These are phyloP conservation scores for Tamias sibiricus DNA, from an alignment of 2,113 vertebrate species.

Conservation along the genomic window DNA sequence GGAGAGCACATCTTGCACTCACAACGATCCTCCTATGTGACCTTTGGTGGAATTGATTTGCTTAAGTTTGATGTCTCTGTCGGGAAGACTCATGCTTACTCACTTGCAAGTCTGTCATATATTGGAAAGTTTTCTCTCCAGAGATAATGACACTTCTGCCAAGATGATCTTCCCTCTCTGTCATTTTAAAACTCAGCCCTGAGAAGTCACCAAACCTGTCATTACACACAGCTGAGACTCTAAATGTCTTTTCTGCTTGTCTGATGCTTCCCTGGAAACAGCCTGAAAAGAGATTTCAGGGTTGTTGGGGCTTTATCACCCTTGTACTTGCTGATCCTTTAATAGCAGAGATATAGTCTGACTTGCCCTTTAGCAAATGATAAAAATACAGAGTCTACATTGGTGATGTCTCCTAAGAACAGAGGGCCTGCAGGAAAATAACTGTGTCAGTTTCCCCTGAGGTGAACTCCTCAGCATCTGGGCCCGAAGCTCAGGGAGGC, in stretches of 20 bases:
- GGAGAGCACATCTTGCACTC: background rate
- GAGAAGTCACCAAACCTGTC: constrained; percentile 61
- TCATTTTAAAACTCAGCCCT: constrained; percentile 57
- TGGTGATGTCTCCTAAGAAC: constrained; percentile 23
- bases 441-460: constrained; percentile 28
- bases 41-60: background rate
- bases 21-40: background rate
- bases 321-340: constrained; percentile 35
- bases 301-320: background rate
- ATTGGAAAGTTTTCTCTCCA: constrained; percentile 36
- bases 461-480: constrained; percentile 45
- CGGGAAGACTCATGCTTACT: background rate
- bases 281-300: constrained; percentile 56
- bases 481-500: constrained; percentile 28
- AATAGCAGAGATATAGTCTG: constrained; percentile 51
- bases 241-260: constrained; percentile 28
- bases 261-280: constrained; percentile 21
- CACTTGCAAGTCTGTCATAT: background rate
- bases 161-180: background rate
- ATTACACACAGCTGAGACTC: background rate
- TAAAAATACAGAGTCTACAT: constrained; percentile 57
- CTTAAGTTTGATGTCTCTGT: constrained; percentile 35
- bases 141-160: constrained; percentile 39
- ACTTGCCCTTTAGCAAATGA: constrained; percentile 59
- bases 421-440: constrained; percentile 56